Percentiles rank a stretch among this genome's conserved stretches.
Conservation (phyloP, 2,888 invertebrate species). For the Thera britannica region DNA sequence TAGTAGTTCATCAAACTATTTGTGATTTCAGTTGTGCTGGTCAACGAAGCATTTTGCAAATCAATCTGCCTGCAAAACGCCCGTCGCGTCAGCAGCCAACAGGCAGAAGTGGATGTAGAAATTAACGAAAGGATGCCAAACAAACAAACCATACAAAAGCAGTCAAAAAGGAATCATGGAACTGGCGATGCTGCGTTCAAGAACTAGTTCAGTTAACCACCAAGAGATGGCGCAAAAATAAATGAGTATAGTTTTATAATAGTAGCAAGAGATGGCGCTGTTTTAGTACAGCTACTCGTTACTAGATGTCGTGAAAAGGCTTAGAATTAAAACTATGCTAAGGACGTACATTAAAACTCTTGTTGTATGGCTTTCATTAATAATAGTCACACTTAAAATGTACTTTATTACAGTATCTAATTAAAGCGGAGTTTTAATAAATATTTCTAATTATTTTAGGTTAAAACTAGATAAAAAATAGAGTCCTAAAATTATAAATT, state of each 20-base stretch:
- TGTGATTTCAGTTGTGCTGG: slow-evolving; percentile 65
- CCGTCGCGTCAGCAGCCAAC: slow-evolving; percentile 42
- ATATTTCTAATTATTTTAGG: slow-evolving; percentile 50
- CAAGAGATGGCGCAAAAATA: slow-evolving; percentile 3
- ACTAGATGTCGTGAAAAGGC: slow-evolving; percentile 47
- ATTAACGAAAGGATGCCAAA: slow-evolving; percentile 55
- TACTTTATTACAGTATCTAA: slow-evolving; percentile 50
- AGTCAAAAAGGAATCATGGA: slow-evolving; percentile 36
- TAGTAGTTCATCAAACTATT: slow-evolving; percentile 12
- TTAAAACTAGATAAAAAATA: slow-evolving; percentile 6
- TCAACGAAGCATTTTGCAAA: slow-evolving; percentile 73
- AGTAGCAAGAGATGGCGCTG: slow-evolving; percentile 6
- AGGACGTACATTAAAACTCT: slow-evolving; percentile 41
- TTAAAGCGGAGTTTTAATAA: slow-evolving; percentile 74
- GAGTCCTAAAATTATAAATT: too few relatives aligned
- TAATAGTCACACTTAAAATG: slow-evolving; percentile 39
- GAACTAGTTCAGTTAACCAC: background rate
- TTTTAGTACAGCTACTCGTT: slow-evolving; percentile 34
- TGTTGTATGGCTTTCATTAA: slow-evolving; percentile 37
- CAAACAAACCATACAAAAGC: slow-evolving; percentile 29
- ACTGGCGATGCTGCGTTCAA: slow-evolving; percentile 38
- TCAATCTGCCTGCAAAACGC: slow-evolving; percentile 58
- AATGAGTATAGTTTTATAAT: background rate
- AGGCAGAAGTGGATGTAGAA: slow-evolving; percentile 54
- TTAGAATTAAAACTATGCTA: slow-evolving; percentile 17